A percentile compares a stretch with the other conserved stretches of the same genome.
phyloP scores from a whole-genome alignment of 2,113 vertebrate species.

The Phodopus roborovskii region DNA sequence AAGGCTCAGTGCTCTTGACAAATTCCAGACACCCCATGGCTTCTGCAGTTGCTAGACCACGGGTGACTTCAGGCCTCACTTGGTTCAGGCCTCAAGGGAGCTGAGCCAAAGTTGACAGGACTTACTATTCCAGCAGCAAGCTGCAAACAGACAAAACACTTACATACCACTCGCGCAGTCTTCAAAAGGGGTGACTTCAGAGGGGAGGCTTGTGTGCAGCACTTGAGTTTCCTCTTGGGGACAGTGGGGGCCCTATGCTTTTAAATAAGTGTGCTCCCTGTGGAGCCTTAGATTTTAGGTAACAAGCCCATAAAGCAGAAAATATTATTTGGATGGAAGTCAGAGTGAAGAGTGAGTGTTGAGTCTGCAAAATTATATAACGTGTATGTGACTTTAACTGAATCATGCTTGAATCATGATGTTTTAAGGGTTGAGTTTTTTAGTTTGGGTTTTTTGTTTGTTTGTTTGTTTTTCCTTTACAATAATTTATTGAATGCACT shows the following conservation, averaged over 20 bases:
- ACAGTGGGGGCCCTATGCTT: neutral
- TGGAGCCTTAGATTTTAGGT: conserved; percentile 16
- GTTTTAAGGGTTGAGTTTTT: neutral
- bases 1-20: conserved; percentile 85
- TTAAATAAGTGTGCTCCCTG: neutral
- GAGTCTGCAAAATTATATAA: neutral
- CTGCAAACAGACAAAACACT: conserved; percentile 85
- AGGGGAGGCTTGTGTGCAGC: neutral
- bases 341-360: neutral
- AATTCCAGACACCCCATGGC: conserved; percentile 86
- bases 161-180: conserved; percentile 74
- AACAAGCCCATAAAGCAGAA: neutral
- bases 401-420: neutral
- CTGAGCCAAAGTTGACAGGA: conserved; percentile 80
- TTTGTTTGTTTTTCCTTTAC: neutral
- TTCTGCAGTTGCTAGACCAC: conserved; percentile 78
- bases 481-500: neutral
- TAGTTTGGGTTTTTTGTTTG: neutral
- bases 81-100: conserved; percentile 78
- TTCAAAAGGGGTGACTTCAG: conserved; percentile 71
- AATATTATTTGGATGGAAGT: conserved; percentile 18
- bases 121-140: conserved; percentile 82
- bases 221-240: neutral
- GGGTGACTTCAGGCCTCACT: conserved; percentile 85
- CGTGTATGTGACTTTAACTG: neutral